Base-by-base conservation (phyloP, 2,797 vertebrate genomes). In the Botia kubotai region DNA sequence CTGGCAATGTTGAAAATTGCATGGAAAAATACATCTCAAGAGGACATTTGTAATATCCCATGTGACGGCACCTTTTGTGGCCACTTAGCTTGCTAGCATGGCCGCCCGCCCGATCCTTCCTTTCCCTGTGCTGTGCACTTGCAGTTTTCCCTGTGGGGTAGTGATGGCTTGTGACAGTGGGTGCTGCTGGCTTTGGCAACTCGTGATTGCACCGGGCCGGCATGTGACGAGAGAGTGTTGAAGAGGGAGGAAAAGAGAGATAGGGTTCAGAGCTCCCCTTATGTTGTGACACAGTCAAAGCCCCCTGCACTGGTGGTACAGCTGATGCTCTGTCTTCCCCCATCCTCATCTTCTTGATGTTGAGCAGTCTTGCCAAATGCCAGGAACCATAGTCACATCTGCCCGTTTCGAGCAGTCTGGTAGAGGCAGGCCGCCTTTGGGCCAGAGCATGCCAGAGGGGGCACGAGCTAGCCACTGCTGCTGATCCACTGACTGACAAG, bases 361-460 rank as follows among this genome's bases (percentile, higher is more conserved):
- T 97, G 95, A 99, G 94, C 91, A 90, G 94, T 97, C 94, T 95
- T 98, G 97, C 97, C 96, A 98, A 97, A 96, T 93, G 96, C 97
- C 96, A 94, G 95, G 95, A 95, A 97, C 96, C 95, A 95, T 94
- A 96, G 96, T 97, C 97, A 96, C 96, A 97, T 97, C 97, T 98
- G 97, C 94, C 97, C 92, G 94, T 95, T 96, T 96, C 92, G 90
- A 91, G 90, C 86, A 83, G 85, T 87, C 83, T 83, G 82, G 82
- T 81, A 79, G 82, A 75, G 81, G 57, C 80, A 74, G 52, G 48
- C 48, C 79, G 89, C 90, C 93, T 91, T 90, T 89, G 74, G 83
- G 89, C 89, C 90, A 84, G 88, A 87, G 87, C 83, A 90, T 77
- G 92, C 94, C 92, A 91, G 91, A 90, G 92, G 95, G 93, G 39